These are phyloP conservation scores for Gallinago paraguaiae DNA, from an alignment of 2,113 vertebrate species.

Conservation along the genomic window DNA sequence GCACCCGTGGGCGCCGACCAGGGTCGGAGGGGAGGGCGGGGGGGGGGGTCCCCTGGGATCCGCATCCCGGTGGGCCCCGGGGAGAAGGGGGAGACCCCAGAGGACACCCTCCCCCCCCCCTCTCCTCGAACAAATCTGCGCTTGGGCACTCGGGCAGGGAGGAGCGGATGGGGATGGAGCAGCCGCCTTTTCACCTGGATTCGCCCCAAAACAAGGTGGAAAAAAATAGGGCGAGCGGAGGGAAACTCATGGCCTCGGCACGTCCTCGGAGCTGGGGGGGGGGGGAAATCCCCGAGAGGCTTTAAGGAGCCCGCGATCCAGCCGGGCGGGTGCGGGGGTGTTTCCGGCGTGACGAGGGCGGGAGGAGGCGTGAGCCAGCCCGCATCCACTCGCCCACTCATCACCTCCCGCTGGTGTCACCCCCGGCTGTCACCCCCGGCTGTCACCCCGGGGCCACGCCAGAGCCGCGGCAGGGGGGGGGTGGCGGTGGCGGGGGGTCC, in stretches of 20 bases:
- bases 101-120: background rate
- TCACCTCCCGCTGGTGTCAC: background rate
- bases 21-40: background rate
- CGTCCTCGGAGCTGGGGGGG: background rate
- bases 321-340: background rate
- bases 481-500: accelerated
- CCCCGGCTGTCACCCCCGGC: background rate
- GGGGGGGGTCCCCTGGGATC: background rate
- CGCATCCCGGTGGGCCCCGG: accelerated
- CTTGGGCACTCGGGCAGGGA: background rate
- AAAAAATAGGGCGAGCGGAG: background rate
- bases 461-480: accelerated
- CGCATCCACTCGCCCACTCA: background rate
- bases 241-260: background rate
- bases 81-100: background rate
- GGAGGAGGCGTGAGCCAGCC: background rate
- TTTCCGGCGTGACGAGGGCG: background rate
- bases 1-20: background rate
- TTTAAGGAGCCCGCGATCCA: background rate
- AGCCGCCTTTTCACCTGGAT: background rate
- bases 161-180: background rate
- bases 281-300: background rate
- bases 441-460: background rate
- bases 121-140: accelerated
- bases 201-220: accelerated